Base-by-base conservation (phyloP, 2,113 vertebrate genomes). In the Steatornis caripensis region DNA sequence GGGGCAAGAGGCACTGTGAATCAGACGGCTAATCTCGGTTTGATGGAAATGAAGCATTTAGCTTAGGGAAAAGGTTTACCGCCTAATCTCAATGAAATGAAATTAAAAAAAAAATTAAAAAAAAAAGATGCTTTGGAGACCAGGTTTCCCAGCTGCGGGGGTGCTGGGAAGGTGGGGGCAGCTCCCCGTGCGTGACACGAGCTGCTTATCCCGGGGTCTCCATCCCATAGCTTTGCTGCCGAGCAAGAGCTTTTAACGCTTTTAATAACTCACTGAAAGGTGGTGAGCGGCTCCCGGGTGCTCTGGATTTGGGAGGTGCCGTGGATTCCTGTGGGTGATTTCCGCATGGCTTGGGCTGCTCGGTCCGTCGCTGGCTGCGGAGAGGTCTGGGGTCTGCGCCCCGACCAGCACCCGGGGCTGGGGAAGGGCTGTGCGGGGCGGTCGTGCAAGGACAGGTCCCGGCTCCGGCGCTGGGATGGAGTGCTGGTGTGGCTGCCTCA, bases 11-110 rank as follows among this genome's bases (percentile, higher is more conserved):
- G 53, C 0, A 0, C 65, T 0, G 2, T 17, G 34, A 76, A 53
- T 65, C 57, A 37, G 86, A 70, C 81, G 80, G 70, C 94, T 95
- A 36, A 95, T 95, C 95, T 94, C 11, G 8, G 10, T 91, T 96
- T 95, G 90, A 92, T 96, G 84, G 58, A 87, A 96, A 90, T 83
- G 57, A 90, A 96, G 92, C 88, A 86, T 94, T 96, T 72, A 76
- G 87, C 85, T 82, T 48, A 70, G 39, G 53, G 83, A 87, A 77
- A 93, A 95, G 96, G 93, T 96, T 97, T 97, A 72, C 79, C 0
- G 0, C 72, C 77, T 96, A 87, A 95, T 89, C 95, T 90, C 70
- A 74, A 91, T 89, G 88, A 96, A 96, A 96, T 90, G 84, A 85
- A 96, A 79, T 30, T 53, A 58, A 58, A 77, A 26, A 64, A 91